Evolutionary conservation across 1,140 invertebrate species (phyloP).

Genomic region (Gryllus bimaculatus): DNA sequence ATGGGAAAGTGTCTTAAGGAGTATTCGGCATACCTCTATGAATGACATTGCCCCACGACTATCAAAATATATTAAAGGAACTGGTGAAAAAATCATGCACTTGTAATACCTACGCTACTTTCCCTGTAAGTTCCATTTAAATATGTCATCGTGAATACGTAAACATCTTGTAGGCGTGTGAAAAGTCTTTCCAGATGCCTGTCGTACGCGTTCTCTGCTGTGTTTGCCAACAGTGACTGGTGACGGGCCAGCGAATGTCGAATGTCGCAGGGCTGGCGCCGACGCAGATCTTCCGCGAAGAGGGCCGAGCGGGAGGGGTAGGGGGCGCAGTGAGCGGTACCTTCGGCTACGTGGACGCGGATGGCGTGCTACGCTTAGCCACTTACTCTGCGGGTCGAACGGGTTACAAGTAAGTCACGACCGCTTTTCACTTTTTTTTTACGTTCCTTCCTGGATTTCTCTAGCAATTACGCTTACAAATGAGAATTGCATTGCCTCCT

Average conservation of each 20-base stretch:
- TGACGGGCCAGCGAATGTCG: too few species aligned
- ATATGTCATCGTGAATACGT: not conserved
- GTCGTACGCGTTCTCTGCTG: too few species aligned
- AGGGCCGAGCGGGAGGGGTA: conserved; percentile 20
- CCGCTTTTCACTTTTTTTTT: conserved; percentile 57
- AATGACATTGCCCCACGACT: too few species aligned
- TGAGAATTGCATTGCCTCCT: too few species aligned
- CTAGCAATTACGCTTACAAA: too few species aligned
- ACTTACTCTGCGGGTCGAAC: conserved; percentile 27
- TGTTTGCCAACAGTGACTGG: too few species aligned
- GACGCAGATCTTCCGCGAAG: conserved; percentile 28
- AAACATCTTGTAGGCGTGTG: too few species aligned
- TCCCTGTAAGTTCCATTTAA: not conserved
- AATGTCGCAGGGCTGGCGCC: conserved; percentile 18
- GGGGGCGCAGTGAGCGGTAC: conserved; percentile 25
- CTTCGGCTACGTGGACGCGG: conserved; percentile 29
- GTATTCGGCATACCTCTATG: too few species aligned
- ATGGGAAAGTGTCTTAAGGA: too few species aligned
- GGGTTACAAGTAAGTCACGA: conserved; percentile 26
- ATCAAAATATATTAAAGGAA: too few species aligned
- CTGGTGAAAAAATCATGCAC: not conserved
- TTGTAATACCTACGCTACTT: not conserved
- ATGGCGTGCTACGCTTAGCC: conserved; percentile 26
- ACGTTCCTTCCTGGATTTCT: conserved; percentile 57
- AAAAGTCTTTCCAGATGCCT: too few species aligned